Conservation (phyloP, 2,797 vertebrate species). For the Periparus ater region DNA sequence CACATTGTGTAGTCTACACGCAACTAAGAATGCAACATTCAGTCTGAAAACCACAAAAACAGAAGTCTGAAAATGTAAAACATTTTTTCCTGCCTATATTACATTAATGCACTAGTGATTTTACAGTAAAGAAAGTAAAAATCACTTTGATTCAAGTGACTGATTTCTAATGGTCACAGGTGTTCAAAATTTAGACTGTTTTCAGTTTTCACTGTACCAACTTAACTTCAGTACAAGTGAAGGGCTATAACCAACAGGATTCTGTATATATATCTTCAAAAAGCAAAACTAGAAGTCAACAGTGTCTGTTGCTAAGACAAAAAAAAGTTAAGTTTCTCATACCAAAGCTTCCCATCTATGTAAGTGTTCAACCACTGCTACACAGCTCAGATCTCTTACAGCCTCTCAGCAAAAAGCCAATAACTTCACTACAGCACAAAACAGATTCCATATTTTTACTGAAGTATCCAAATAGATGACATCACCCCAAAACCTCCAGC, state of each 20-base stretch:
- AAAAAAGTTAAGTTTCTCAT: neutral
- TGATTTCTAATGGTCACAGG: neutral
- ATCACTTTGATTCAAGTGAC: neutral
- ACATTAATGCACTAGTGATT: neutral
- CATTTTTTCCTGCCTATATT: too few species aligned
- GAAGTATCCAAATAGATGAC: neutral
- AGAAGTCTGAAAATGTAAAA: neutral
- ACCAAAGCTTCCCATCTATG: neutral
- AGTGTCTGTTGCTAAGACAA: neutral
- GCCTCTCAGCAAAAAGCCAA: neutral
- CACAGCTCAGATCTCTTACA: rapidly evolving
- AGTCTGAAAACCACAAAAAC: neutral
- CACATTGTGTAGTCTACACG: neutral
- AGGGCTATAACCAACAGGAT: neutral
- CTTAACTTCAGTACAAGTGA: neutral
- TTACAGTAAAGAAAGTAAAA: neutral
- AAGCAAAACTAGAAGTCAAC: neutral
- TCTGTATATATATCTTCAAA: neutral
- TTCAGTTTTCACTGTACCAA: neutral
- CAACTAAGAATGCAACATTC: neutral
- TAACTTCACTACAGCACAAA: neutral
- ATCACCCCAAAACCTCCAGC: neutral
- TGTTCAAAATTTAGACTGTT: neutral
- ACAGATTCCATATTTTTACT: neutral
- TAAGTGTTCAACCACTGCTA: neutral